phyloP scores from a whole-genome alignment of 2,797 vertebrate genomes.

The Anguilla anguilla region DNA sequence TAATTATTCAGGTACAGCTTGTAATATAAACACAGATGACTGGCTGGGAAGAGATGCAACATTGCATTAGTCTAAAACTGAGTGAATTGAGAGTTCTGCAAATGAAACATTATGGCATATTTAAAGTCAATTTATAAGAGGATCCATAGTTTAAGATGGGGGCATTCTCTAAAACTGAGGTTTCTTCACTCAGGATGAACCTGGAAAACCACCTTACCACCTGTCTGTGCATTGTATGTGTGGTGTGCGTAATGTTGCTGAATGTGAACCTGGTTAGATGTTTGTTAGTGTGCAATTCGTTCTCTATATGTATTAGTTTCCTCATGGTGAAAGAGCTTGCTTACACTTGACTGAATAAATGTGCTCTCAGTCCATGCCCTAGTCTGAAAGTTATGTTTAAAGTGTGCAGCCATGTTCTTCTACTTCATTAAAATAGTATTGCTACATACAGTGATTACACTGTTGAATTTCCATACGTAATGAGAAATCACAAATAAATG shows the following conservation, averaged over 20 bases:
- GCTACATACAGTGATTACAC: no score
- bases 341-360: slow-evolving; percentile 7
- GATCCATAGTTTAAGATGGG: not conserved
- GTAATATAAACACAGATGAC: not conserved
- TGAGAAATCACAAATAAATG: no score
- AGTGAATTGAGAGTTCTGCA: not conserved
- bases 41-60: not conserved
- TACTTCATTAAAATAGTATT: not conserved
- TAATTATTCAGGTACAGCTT: not conserved
- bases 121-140: not conserved
- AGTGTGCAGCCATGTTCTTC: not conserved
- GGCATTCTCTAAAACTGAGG: not conserved
- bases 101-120: not conserved
- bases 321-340: not conserved
- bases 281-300: not conserved
- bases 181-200: not conserved
- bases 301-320: not conserved
- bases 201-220: not conserved
- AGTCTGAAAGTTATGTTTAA: not conserved
- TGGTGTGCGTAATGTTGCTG: not conserved
- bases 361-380: not conserved
- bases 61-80: not conserved
- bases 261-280: not conserved
- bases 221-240: not conserved
- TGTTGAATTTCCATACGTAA: no score